Base-by-base conservation (phyloP, 23 tunicate species). In the Ciona savignyi region DNA sequence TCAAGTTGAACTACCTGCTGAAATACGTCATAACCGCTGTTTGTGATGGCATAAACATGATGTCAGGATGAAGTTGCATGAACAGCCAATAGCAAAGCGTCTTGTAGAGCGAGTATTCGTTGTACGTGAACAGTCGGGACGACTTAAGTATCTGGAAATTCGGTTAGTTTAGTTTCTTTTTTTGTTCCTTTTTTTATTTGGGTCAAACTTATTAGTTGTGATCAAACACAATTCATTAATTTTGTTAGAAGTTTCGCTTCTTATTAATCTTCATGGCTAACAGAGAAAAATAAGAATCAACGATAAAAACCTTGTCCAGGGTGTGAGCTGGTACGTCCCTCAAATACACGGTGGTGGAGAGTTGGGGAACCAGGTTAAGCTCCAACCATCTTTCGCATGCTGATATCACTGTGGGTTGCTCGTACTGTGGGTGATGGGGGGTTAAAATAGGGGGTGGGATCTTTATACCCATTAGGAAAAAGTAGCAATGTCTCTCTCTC, bases 341-440 rank as follows among this genome's bases (percentile, higher is more conserved):
- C 20, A 79, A 42, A 31, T 70, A 71, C 1, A 79, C 33, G 0
- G 84, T 71, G 32, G n/a, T 70, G 21, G 84, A 70, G 0, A 79
- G 68, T 62, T 79, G 84, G 62, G 84, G 30, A 1, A 79, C 84
- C 23, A 79, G 77, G 33, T 79, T 79, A 0, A 79, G 33, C 25
- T 79, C 84, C 68, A 79, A 27, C 84, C 84, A 79, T 33, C 84
- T 71, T 24, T 79, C 84, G 62, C 84, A 79, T 23, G 84, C 84
- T 24, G 74, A 70, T 29, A 66, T 30, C 24, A 70, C 76, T 1
- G 77, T 29, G n/a, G 64, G 75, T 79, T 79, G 84, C 32, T 79
- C 56, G 33, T 79, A 79, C 84, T 79, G 56, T 42, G 25, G 34
- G n/a, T n/a, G n/a, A n/a, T n/a, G n/a, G n/a, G n/a, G n/a, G n/a